These are phyloP conservation scores for Lepetodrilus schrolli DNA, from an alignment of 2,888 invertebrate genomes.

Conservation along the genomic window DNA sequence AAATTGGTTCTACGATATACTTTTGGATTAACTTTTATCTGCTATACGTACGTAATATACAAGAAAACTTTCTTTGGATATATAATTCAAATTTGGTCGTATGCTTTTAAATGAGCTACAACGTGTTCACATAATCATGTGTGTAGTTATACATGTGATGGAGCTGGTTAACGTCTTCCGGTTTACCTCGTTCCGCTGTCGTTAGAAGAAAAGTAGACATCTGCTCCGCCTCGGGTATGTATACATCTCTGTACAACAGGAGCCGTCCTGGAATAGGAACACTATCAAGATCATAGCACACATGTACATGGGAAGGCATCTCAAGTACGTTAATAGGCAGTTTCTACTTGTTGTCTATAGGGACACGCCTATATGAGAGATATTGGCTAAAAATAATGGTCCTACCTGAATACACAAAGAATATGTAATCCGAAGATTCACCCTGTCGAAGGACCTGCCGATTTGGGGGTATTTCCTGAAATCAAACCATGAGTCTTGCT, in stretches of 20 bases:
- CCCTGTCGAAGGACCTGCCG: constrained; percentile 57
- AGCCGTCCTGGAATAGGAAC: constrained; percentile 54
- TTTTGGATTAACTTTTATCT: too few relatives aligned
- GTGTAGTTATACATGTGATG: too few relatives aligned
- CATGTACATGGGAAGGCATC: not conserved
- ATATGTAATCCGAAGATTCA: constrained; percentile 56
- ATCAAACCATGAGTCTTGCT: constrained; percentile 3
- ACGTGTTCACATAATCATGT: too few relatives aligned
- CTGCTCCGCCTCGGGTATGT: constrained; percentile 57
- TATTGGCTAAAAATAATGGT: not conserved
- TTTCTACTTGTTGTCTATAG: not conserved
- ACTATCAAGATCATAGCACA: not conserved
- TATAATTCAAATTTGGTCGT: too few relatives aligned
- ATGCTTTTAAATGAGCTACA: too few relatives aligned
- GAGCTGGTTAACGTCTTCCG: too few relatives aligned
- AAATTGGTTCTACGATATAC: too few relatives aligned
- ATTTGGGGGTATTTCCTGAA: constrained; percentile 63
- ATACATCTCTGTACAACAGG: constrained; percentile 55
- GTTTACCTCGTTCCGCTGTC: constrained; percentile 55
- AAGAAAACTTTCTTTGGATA: too few relatives aligned
- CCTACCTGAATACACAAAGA: constrained; percentile 59
- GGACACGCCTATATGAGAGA: not conserved
- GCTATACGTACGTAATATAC: too few relatives aligned
- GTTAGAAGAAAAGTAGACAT: constrained; percentile 55
- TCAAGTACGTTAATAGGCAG: not conserved